These are phyloP conservation scores for Mormyrops boulengeri DNA, from an alignment of 2,797 vertebrate genomes.

Conservation along the genomic window DNA sequence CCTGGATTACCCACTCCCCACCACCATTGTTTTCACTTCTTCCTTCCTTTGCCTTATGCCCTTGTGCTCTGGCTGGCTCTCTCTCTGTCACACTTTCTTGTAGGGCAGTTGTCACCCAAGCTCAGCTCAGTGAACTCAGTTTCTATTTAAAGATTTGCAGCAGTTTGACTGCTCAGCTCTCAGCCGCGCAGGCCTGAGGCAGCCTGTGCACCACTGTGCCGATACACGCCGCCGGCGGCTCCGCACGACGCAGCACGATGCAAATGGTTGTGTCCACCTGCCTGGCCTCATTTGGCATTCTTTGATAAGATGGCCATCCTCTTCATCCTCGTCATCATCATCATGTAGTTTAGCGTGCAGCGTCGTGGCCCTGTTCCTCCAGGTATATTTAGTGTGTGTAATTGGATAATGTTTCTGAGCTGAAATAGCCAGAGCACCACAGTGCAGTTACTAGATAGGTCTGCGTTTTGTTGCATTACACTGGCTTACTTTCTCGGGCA, in stretches of 20 bases:
- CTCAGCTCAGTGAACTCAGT: slow-evolving; percentile 50
- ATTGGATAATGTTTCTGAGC: background rate
- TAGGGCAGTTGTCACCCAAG: slow-evolving; percentile 60
- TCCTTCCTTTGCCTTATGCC: background rate
- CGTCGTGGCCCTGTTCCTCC: background rate
- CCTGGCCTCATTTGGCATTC: background rate
- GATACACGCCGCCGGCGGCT: background rate
- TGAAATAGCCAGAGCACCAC: background rate
- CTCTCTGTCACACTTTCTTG: slow-evolving; percentile 3
- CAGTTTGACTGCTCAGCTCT: slow-evolving; percentile 32
- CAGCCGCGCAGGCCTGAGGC: slow-evolving; percentile 18
- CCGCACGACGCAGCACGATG: background rate
- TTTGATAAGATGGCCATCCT: background rate
- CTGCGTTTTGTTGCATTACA: background rate
- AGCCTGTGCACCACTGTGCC: background rate
- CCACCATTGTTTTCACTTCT: background rate
- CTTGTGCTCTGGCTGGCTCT: background rate
- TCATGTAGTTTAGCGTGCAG: background rate
- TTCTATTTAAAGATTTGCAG: slow-evolving; percentile 57
- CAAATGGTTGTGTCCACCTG: background rate
- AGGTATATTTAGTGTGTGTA: background rate
- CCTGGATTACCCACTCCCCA: background rate
- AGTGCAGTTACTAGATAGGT: background rate
- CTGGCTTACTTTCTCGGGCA: background rate
- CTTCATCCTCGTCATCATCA: background rate